Evolutionary conservation across 2,888 invertebrate genomes (phyloP).

Genomic region (Tipula confusa): DNA sequence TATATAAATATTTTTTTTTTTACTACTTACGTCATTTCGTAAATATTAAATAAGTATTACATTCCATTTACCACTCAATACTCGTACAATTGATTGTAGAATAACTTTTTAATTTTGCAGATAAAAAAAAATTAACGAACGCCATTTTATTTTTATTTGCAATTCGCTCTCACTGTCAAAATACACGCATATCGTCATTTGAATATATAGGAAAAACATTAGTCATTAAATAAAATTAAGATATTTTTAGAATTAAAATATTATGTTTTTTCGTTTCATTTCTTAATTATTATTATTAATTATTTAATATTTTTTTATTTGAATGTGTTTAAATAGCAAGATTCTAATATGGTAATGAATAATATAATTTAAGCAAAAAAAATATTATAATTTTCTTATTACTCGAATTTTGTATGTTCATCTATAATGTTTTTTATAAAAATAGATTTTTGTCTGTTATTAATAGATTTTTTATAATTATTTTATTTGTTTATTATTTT

Average conservation of each 20-base stretch:
- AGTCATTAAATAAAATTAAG: background rate
- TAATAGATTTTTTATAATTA: constrained; percentile 8
- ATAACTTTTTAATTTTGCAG: background rate
- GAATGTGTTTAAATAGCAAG: background rate
- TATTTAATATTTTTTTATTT: background rate
- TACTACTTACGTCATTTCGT: background rate
- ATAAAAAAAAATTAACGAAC: background rate
- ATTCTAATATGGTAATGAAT: background rate
- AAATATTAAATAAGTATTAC: background rate
- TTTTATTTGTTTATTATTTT: constrained; percentile 20
- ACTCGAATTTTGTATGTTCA: background rate
- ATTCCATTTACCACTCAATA: background rate
- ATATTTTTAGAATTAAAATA: background rate
- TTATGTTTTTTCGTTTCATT: background rate
- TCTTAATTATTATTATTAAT: constrained; percentile 25
- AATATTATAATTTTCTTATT: background rate
- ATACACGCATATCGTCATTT: background rate
- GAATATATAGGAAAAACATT: background rate
- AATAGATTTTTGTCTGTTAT: constrained; percentile 12
- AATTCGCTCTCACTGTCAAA: background rate
- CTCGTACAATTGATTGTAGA: background rate
- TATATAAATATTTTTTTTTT: background rate
- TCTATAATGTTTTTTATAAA: background rate
- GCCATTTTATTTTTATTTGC: constrained; percentile 3
- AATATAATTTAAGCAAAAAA: background rate